A percentile compares a stretch with the other conserved stretches of the same genome.
Evolutionary conservation across 2,113 vertebrate species (phyloP).

Genomic region (Bubo bubo): DNA sequence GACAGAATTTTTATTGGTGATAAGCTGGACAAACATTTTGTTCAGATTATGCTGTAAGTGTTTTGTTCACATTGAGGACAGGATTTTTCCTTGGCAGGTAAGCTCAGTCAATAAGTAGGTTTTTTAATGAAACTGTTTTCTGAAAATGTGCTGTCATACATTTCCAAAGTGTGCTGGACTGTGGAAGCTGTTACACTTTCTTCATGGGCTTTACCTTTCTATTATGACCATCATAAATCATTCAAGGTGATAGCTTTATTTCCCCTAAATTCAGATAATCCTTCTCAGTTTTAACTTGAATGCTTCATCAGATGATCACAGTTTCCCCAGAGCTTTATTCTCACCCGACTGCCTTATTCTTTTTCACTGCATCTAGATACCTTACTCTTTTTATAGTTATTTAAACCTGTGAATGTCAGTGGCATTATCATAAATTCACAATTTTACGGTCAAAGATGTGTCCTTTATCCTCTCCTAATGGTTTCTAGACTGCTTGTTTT

Average conservation of each 20-base stretch:
- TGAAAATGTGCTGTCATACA: background rate
- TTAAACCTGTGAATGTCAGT: background rate
- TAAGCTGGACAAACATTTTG: background rate
- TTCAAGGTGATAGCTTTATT: background rate
- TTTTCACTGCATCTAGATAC: background rate
- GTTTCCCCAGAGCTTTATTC: background rate
- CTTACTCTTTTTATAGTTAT: background rate
- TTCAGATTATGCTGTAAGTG: background rate
- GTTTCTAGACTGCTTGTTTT: background rate
- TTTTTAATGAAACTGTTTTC: background rate
- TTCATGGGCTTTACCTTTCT: background rate
- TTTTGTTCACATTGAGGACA: background rate
- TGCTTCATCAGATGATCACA: background rate
- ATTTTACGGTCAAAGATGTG: background rate
- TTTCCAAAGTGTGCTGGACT: background rate
- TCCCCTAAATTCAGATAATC: background rate
- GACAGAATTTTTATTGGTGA: background rate
- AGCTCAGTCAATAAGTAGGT: background rate
- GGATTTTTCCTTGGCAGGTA: background rate
- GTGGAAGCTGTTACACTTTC: background rate
- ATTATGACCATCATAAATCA: background rate
- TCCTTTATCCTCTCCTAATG: background rate
- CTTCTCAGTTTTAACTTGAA: background rate
- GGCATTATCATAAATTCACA: background rate
- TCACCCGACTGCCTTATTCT: background rate